Base-by-base conservation (phyloP, 2,888 invertebrate genomes). In the Scelioninae gen. 1 region DNA sequence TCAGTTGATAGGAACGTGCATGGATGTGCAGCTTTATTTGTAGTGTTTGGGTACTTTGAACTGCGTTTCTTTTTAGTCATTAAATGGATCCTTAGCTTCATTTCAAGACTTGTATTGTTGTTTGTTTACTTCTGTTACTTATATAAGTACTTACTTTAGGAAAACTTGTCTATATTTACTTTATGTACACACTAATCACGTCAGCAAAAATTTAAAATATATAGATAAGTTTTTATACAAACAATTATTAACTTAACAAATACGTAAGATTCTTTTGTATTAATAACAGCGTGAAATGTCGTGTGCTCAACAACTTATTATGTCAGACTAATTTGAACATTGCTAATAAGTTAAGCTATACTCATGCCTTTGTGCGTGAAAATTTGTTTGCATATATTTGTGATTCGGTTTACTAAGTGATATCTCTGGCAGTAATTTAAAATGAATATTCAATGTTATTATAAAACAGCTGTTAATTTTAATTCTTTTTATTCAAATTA, bases 341-440 rank as follows among this genome's bases (percentile, higher is more conserved):
- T 51, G 62, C 62, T 72, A 72, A 72, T 72, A 62, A 38, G 69
- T 58, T 29, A 49, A 69, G 68, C 47, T 15, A 31, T 58, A 47
- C 31, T 32, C 45, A 29, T 40, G 23, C 23, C 23, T 23, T 23
- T 23, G 15, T 63, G 31, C 7, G 47, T 32, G n/a, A 31, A 62
- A 32, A 62, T 13, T 7, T 10, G n/a, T n/a, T 31, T 53, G 13
- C 11, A 53, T 11, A 16, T 49, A 8, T 16, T 7, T 8, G 7
- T 49, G 49, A 16, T 16, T 49, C 7, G 15, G 16, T 38, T 38
- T 38, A 38, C 10, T 38, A 6, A 38, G 23, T 23, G 23, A 5
- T 38, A 9, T 38, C 38, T 38, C 38, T 38, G 38, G 23, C 23
- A 23, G 4, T 23, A 23, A 23, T 23, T 23, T 23, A 23, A 23